Percentiles rank a stretch among this genome's conserved stretches.
Conservation (phyloP, 2,797 vertebrate genomes). For the Nasua narica region DNA sequence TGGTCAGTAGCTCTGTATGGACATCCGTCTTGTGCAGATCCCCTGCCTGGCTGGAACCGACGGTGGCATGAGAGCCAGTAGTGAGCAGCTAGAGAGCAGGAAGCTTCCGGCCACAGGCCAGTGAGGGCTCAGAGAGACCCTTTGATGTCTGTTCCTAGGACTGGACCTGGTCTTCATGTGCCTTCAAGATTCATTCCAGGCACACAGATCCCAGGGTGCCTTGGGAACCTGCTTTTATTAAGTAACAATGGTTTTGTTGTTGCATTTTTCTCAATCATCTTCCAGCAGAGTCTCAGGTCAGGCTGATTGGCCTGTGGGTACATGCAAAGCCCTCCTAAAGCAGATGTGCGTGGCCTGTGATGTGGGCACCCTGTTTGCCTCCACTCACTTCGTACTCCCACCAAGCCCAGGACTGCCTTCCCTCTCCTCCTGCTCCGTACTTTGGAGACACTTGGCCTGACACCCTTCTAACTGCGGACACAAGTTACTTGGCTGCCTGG, state of each 20-base stretch:
- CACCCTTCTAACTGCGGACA: constrained; percentile 41
- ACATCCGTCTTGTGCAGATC: fast-evolving
- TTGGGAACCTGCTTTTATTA: not conserved
- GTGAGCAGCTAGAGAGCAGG: not conserved
- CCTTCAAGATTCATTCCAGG: not conserved
- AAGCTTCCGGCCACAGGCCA: not conserved
- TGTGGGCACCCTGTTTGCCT: fast-evolving
- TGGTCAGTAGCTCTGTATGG: not conserved
- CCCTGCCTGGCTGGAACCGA: not conserved
- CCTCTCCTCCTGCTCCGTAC: not conserved
- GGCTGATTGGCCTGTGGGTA: not conserved
- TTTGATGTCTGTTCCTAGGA: not conserved
- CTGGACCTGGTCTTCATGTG: not conserved
- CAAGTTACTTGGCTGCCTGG: constrained; percentile 48
- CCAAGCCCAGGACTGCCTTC: not conserved
- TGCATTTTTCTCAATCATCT: not conserved
- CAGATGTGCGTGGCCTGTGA: not conserved
- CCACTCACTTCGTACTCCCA: not conserved
- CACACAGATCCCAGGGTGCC: not conserved
- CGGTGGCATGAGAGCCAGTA: not conserved
- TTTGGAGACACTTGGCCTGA: constrained; percentile 25
- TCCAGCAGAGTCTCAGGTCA: not conserved
- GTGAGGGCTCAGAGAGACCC: not conserved
- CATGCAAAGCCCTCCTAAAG: not conserved
- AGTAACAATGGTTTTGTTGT: not conserved